Evolutionary conservation across 2,888 invertebrate genomes (phyloP), one percentile per base, ranked within the genome.

Genomic region (Dasysyrphus albostriatus): DNA sequence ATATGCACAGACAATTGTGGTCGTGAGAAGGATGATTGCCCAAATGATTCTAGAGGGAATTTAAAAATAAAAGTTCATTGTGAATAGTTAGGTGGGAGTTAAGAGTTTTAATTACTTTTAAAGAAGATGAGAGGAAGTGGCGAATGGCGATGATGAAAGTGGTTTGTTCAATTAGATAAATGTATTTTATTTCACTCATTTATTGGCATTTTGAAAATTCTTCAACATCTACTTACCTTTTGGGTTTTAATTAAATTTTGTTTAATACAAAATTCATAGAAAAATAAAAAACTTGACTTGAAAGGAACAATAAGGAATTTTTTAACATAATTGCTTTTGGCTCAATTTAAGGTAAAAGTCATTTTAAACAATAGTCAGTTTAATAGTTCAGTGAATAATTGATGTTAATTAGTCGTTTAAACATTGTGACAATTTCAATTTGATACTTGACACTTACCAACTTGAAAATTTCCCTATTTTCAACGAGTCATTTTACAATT

Each of bases 21-120:
- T 91, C 78, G 88, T 78, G 34, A 91, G 19, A 61, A 91, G 42
- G 14, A 92, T 90, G 16, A 91, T 67, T 6, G 91, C 74, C 91
- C 92, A 91, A 24, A 91, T 90, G 19, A 89, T 65, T 74, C 91
- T 91, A 47, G 9, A 44, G 5, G 49, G n/a, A 89, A 61, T 72
- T 91, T 91, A 34, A 14, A 51, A 14, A 51, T 8, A 49, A 42
- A 44, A 47, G 42, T 58, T 16, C 54, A 47, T 32, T 3, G 19
- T 61, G 51, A 29, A 70, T 34, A 6, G 19, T 34, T 10, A 24
- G 24, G 24, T 24, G 24, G 37, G 39, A 74, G 19, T 69, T 74
- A 51, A 63, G 58, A 39, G 47, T 81, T 85, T 77, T 34, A 44
- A 63, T 42, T 77, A 47, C 16, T n/a, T 47, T 47, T 47, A 16